phyloP scores from a whole-genome alignment of 2,888 invertebrate genomes.

The Phorcus lineatus region DNA sequence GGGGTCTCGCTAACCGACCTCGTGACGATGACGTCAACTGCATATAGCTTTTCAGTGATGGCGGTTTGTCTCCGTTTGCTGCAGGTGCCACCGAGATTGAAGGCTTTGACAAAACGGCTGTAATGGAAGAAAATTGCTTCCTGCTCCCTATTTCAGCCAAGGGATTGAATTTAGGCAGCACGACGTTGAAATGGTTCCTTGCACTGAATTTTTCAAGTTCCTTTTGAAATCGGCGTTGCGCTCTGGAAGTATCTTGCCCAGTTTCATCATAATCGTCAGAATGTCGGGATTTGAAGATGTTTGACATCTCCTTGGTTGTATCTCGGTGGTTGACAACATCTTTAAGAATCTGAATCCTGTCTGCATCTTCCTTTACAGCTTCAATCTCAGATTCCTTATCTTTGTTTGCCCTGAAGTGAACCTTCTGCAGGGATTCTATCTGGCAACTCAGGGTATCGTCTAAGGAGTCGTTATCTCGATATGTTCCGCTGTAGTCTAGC shows the following conservation, averaged over 20 bases:
- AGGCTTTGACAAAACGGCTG: not conserved
- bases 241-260: not conserved
- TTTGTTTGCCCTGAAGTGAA: not conserved
- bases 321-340: not conserved
- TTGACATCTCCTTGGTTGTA: not conserved
- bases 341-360: not conserved
- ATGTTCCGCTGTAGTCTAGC: constrained; percentile 40
- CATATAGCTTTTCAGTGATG: not conserved
- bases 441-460: constrained; percentile 33
- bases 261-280: not conserved
- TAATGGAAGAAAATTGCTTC: not conserved
- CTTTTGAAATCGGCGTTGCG: not conserved
- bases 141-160: not conserved
- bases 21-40: not conserved
- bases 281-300: not conserved
- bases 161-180: not conserved
- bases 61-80: not conserved
- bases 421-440: constrained; percentile 11
- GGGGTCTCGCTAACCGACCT: not conserved
- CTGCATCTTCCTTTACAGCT: not conserved
- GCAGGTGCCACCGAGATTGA: not conserved
- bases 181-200: not conserved
- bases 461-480: constrained; percentile 38
- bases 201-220: constrained; percentile 15
- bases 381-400: not conserved